These are phyloP conservation scores for Sminthurinus aureus DNA, from an alignment of 2,888 invertebrate genomes.

Conservation along the genomic window DNA sequence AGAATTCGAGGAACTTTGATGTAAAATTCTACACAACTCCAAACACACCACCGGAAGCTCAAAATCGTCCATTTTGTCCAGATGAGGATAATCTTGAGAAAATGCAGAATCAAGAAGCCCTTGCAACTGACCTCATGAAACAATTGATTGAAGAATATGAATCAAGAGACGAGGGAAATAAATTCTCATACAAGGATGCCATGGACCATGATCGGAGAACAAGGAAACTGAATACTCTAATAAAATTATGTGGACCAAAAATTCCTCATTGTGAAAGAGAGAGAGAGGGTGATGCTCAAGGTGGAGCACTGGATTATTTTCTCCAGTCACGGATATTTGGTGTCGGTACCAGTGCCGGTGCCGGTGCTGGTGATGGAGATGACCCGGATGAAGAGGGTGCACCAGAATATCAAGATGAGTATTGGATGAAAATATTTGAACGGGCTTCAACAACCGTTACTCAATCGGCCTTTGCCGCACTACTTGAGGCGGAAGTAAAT, in stretches of 20 bases:
- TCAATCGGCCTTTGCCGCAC: constrained; percentile 26
- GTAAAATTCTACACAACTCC: constrained; percentile 11
- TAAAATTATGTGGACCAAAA: constrained; percentile 28
- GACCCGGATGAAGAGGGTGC: background rate
- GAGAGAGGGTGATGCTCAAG: background rate
- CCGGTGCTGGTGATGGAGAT: background rate
- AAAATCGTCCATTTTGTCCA: background rate
- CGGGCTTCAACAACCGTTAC: constrained; percentile 22
- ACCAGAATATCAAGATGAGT: background rate
- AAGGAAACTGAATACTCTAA: background rate
- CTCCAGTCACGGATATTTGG: no score
- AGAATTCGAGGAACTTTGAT: constrained; percentile 9
- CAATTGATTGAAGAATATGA: constrained; percentile 10
- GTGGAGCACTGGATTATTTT: background rate
- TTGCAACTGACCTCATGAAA: background rate
- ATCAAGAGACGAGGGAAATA: background rate
- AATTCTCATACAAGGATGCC: background rate
- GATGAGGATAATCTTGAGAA: background rate
- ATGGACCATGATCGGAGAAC: background rate
- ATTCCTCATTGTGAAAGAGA: constrained; percentile 17
- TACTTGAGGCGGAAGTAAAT: constrained; percentile 18
- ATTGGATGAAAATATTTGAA: constrained; percentile 25
- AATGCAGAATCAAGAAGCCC: background rate
- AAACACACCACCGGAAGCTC: background rate
- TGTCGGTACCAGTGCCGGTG: background rate